A percentile compares a stretch with the other conserved stretches of the same genome.
Evolutionary conservation across 2,113 vertebrate genomes (phyloP).

Genomic region (Malurus elegans): DNA sequence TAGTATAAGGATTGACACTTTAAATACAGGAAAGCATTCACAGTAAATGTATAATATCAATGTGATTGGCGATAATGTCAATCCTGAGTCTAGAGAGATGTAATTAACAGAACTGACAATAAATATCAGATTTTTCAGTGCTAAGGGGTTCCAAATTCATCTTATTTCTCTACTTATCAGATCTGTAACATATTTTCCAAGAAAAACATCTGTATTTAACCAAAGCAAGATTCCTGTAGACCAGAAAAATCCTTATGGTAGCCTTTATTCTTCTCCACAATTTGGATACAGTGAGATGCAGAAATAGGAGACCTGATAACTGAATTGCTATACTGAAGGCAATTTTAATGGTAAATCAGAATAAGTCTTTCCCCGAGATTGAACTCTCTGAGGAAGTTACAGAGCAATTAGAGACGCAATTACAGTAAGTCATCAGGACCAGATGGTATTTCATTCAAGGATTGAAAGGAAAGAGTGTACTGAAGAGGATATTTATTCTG

Average conservation of each 20-base stretch:
- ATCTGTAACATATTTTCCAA: neutral
- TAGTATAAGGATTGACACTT: neutral
- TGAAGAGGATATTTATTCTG: slow-evolving; percentile 40
- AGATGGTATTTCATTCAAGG: slow-evolving; percentile 65
- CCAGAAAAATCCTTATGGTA: neutral
- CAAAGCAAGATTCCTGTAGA: neutral
- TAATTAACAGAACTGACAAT: neutral
- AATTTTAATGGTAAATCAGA: slow-evolving; percentile 37
- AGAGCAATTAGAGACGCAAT: slow-evolving; percentile 59
- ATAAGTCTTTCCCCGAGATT: neutral
- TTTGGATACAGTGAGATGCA: neutral
- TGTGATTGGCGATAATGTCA: neutral
- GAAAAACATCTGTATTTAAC: neutral
- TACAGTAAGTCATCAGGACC: slow-evolving; percentile 62
- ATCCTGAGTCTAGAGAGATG: neutral
- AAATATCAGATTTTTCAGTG: neutral
- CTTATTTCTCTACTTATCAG: neutral
- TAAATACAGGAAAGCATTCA: neutral
- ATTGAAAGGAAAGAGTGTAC: slow-evolving; percentile 29
- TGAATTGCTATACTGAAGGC: neutral
- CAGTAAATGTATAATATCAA: neutral
- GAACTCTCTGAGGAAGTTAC: slow-evolving; percentile 58
- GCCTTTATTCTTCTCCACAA: neutral
- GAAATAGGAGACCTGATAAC: neutral
- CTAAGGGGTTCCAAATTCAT: neutral